A percentile compares a stretch with the other conserved stretches of the same genome.
Evolutionary conservation across 1,140 invertebrate species (phyloP).

Genomic region (Alviniconcha marisindica): DNA sequence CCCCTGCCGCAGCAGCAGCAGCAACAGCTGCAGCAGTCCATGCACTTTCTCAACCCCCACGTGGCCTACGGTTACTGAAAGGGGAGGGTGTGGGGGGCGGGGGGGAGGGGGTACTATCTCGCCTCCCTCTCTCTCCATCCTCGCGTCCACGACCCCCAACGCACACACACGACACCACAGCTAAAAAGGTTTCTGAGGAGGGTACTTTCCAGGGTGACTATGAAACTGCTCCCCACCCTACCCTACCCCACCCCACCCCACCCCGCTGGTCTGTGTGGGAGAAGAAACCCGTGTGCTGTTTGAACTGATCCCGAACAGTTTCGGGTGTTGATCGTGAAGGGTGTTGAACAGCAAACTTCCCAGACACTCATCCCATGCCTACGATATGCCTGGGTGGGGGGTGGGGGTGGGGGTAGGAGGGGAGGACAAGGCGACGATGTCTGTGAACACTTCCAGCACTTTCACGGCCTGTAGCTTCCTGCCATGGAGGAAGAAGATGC

Average conservation of each 20-base stretch:
- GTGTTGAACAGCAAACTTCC: too few species aligned
- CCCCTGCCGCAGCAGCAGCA: conserved; percentile 23
- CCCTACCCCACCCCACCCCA: not conserved
- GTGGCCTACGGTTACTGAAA: conserved; percentile 38
- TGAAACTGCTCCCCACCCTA: not conserved
- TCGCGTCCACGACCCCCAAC: too few species aligned
- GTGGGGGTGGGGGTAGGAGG: too few species aligned
- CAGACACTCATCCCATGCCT: not conserved
- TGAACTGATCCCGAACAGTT: too few species aligned
- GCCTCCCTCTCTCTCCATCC: not conserved
- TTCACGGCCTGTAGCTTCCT: too few species aligned
- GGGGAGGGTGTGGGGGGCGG: not conserved
- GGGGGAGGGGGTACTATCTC: not conserved
- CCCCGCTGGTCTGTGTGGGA: not conserved
- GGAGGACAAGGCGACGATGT: too few species aligned
- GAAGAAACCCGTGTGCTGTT: not conserved
- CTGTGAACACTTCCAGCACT: too few species aligned
- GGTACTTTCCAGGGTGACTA: not conserved
- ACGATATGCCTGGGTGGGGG: too few species aligned
- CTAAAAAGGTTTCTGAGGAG: not conserved
- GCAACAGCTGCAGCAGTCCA: conserved; percentile 37
- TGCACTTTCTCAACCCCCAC: conserved; percentile 38
- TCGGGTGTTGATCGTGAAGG: too few species aligned
- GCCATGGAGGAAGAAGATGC: too few species aligned
- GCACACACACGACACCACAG: not conserved